These are phyloP conservation scores for Chloropsis hardwickii DNA, from an alignment of 2,113 vertebrate species.

Conservation along the genomic window DNA sequence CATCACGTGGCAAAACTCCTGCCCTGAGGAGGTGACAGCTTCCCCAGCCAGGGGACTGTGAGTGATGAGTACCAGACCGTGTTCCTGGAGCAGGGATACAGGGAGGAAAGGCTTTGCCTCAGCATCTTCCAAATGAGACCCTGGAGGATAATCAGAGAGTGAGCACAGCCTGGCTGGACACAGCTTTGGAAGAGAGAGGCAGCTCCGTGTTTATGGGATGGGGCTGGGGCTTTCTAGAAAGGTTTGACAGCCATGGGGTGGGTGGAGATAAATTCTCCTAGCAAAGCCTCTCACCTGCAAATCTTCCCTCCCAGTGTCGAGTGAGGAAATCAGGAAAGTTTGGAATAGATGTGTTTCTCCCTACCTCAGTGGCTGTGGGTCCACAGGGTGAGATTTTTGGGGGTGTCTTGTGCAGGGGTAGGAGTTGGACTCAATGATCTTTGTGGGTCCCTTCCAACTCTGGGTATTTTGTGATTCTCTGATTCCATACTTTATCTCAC, in stretches of 20 bases:
- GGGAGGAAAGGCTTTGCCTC: neutral
- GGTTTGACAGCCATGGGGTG: neutral
- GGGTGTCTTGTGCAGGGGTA: neutral
- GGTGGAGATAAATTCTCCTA: neutral
- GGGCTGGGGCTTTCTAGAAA: neutral
- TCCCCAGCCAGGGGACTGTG: neutral
- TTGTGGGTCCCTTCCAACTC: neutral
- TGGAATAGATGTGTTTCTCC: neutral
- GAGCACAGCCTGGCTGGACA: accelerated
- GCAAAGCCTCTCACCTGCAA: neutral
- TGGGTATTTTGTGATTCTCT: neutral
- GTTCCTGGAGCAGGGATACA: neutral
- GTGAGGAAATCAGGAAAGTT: neutral
- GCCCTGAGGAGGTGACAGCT: neutral
- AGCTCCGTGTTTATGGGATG: neutral
- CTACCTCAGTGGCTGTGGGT: accelerated
- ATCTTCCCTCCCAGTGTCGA: neutral
- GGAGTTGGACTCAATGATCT: neutral
- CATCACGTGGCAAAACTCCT: neutral
- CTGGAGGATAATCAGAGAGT: neutral
- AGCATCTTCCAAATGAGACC: neutral
- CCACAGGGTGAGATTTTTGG: neutral
- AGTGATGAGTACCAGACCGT: neutral
- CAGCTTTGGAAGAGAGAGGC: neutral
- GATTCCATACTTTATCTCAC: neutral